These are phyloP conservation scores for Rhegmatorhina hoffmannsi DNA, from an alignment of 2,113 vertebrate genomes.

Conservation along the genomic window DNA sequence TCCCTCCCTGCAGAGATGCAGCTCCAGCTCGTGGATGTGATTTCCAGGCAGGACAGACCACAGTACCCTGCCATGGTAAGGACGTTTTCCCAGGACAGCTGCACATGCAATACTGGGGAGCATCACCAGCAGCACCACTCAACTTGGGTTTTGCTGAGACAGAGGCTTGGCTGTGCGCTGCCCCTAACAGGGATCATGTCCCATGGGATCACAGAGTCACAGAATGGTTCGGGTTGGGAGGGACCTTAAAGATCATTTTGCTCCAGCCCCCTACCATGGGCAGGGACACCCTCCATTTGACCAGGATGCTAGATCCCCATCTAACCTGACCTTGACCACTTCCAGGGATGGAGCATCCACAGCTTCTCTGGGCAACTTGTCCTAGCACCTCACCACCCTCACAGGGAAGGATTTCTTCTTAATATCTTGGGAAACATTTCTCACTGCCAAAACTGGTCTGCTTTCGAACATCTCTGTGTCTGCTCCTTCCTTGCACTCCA, in stretches of 20 bases:
- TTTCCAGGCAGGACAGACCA: not conserved
- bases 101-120: not conserved
- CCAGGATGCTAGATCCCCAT: not conserved
- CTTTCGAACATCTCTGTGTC: not conserved
- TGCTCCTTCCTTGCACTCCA: not conserved
- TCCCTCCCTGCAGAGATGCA: rapidly evolving
- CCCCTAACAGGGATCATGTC: not conserved
- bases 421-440: not conserved
- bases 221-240: not conserved
- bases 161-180: not conserved
- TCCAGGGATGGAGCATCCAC: not conserved
- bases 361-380: not conserved
- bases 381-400: not conserved
- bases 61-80: rapidly evolving
- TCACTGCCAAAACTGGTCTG: rapidly evolving
- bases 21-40: rapidly evolving
- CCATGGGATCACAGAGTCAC: rapidly evolving
- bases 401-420: not conserved
- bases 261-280: not conserved
- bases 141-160: not conserved
- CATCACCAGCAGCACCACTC: not conserved
- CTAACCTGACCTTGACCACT: not conserved
- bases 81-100: not conserved
- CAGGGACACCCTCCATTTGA: not conserved
- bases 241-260: no score